A percentile compares a stretch with the other conserved stretches of the same genome.
Evolutionary conservation across 2,888 invertebrate species (phyloP).

Genomic region (Julus scanicus): DNA sequence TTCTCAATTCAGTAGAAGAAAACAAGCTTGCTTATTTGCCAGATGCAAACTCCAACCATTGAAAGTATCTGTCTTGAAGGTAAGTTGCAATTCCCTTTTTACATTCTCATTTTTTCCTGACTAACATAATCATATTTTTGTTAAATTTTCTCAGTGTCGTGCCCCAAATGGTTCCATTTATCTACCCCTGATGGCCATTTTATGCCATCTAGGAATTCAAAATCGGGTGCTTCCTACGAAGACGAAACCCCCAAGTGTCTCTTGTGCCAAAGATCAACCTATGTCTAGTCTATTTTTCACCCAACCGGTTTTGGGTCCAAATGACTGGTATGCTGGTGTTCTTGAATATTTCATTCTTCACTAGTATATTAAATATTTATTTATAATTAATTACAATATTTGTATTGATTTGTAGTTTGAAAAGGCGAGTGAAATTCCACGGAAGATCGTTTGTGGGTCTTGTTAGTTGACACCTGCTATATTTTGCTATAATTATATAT

Average conservation of each 20-base stretch:
- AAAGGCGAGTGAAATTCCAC: slow-evolving; percentile 44
- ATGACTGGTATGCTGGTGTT: not conserved
- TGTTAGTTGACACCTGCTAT: not conserved
- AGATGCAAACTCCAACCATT: slow-evolving; percentile 7
- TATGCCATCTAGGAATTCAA: slow-evolving; percentile 41
- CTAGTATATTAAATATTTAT: too few species aligned
- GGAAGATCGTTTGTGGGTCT: slow-evolving; percentile 39
- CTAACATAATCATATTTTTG: not conserved
- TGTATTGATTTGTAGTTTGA: not conserved
- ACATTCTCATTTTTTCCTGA: not conserved
- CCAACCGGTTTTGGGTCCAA: slow-evolving; percentile 40
- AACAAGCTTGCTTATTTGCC: not conserved
- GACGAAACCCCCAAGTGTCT: not conserved
- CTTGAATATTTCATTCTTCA: not conserved
- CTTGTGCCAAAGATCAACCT: not conserved
- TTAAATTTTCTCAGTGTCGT: slow-evolving; percentile 7
- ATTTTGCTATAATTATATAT: not conserved
- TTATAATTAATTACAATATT: not conserved
- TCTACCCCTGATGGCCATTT: slow-evolving; percentile 49
- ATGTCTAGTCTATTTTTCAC: not conserved
- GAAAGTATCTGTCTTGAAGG: slow-evolving; percentile 50
- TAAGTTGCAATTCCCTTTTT: not conserved
- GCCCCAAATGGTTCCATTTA: slow-evolving; percentile 48
- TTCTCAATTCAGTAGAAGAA: not conserved
- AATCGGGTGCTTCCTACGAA: not conserved